Conservation (phyloP, 2,113 vertebrate genomes). For the Apteryx mantelli region DNA sequence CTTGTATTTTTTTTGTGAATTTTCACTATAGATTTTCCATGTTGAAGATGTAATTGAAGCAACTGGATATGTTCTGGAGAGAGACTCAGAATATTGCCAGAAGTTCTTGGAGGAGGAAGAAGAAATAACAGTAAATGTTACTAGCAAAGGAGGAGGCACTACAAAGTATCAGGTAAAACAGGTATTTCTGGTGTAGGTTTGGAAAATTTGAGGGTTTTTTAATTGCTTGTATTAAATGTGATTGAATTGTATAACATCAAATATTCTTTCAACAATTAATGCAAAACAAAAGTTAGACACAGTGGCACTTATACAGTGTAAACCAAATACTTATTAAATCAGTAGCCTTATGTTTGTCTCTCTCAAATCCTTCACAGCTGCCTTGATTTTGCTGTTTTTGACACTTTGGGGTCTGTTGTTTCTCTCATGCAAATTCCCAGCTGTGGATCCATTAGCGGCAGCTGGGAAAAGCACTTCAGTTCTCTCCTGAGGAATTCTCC, state of each 20-base stretch:
- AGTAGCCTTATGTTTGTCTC: background rate
- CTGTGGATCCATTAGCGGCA: background rate
- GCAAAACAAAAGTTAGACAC: background rate
- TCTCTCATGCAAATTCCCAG: background rate
- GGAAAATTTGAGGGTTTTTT: background rate
- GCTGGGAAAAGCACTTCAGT: background rate
- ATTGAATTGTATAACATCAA: background rate
- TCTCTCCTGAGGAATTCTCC: background rate
- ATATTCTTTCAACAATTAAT: background rate
- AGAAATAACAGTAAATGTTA: conserved; percentile 86
- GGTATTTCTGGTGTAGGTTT: background rate
- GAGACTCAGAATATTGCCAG: conserved; percentile 95
- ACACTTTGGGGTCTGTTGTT: background rate
- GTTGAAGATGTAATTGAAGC: conserved; percentile 96
- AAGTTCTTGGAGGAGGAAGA: conserved; percentile 95
- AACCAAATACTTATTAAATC: background rate
- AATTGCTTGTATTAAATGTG: background rate
- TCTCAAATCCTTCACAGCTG: background rate
- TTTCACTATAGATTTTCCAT: conserved; percentile 86
- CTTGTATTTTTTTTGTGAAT: background rate
- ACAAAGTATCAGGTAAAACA: conserved; percentile 82
- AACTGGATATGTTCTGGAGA: conserved; percentile 92
- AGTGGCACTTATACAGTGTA: background rate
- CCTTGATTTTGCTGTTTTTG: background rate
- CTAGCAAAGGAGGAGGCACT: conserved; percentile 86